phyloP scores from a whole-genome alignment of 1,140 invertebrate genomes.

The Chrysomallon squamiferum region DNA sequence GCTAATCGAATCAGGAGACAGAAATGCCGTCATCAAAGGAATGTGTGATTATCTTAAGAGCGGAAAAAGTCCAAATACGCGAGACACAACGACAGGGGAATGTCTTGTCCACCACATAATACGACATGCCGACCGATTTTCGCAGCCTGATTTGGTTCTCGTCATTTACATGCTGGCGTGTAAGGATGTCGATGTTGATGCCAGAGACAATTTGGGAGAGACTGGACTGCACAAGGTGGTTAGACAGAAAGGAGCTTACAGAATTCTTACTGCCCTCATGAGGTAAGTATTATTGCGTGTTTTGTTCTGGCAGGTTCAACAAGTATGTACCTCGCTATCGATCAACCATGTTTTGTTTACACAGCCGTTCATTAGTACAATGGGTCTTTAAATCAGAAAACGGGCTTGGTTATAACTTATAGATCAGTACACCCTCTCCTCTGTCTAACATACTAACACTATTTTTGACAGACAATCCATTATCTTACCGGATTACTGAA shows the following conservation, averaged over 20 bases:
- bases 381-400: too few relatives aligned
- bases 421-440: too few relatives aligned
- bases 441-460: too few relatives aligned
- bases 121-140: conserved; percentile 38
- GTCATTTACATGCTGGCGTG: conserved; percentile 51
- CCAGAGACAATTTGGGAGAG: conserved; percentile 43
- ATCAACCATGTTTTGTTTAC: too few relatives aligned
- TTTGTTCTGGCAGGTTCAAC: not conserved
- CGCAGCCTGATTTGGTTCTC: conserved; percentile 41
- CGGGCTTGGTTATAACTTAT: too few relatives aligned
- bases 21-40: conserved; percentile 33
- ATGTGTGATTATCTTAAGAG: conserved; percentile 42
- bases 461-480: too few relatives aligned
- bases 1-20: conserved; percentile 31
- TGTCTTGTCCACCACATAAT: conserved; percentile 49
- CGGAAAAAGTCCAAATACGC: conserved; percentile 39
- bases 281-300: conserved; percentile 29
- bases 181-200: conserved; percentile 49
- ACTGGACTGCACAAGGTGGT: conserved; percentile 47
- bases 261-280: conserved; percentile 47
- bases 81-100: conserved; percentile 36
- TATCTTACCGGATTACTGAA: too few relatives aligned
- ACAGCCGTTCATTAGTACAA: too few relatives aligned
- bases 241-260: conserved; percentile 45
- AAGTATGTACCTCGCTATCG: too few relatives aligned